These are phyloP conservation scores for Taenioides sp. DNA, from an alignment of 2,797 vertebrate genomes.

Conservation along the genomic window DNA sequence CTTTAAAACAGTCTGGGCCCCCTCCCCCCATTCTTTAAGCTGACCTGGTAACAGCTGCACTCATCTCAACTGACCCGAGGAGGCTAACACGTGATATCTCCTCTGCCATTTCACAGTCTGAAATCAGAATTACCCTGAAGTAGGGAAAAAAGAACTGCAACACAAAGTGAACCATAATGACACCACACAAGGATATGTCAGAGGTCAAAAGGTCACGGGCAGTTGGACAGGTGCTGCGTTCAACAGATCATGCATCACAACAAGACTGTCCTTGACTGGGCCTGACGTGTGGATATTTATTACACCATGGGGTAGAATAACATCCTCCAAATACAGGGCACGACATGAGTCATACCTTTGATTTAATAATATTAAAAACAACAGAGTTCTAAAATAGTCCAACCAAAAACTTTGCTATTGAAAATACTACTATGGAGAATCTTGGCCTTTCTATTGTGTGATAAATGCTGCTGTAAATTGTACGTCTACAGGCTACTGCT, in stretches of 20 bases:
- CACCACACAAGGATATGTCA: conserved; percentile 18
- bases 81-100: conserved; percentile 29
- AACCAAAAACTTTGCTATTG: background rate
- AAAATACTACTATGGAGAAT: background rate
- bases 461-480: background rate
- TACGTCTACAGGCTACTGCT: background rate
- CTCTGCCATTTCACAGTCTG: conserved; percentile 43
- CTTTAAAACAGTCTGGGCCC: background rate
- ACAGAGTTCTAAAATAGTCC: background rate
- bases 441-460: background rate
- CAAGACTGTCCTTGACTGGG: conserved; percentile 43
- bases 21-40: conserved; percentile 41
- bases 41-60: conserved; percentile 61
- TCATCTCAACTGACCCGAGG: conserved; percentile 44
- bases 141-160: conserved; percentile 33
- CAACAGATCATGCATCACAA: conserved; percentile 56
- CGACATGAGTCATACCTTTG: conserved; percentile 2
- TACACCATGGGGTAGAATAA: background rate
- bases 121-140: conserved; percentile 46
- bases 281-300: conserved; percentile 27
- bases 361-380: background rate
- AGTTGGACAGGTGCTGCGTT: conserved; percentile 58
- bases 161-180: conserved; percentile 14
- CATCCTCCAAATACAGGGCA: background rate
- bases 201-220: conserved; percentile 44